Evolutionary conservation across 2,797 vertebrate genomes (phyloP).

Genomic region (Pseudopleuronectes americanus): DNA sequence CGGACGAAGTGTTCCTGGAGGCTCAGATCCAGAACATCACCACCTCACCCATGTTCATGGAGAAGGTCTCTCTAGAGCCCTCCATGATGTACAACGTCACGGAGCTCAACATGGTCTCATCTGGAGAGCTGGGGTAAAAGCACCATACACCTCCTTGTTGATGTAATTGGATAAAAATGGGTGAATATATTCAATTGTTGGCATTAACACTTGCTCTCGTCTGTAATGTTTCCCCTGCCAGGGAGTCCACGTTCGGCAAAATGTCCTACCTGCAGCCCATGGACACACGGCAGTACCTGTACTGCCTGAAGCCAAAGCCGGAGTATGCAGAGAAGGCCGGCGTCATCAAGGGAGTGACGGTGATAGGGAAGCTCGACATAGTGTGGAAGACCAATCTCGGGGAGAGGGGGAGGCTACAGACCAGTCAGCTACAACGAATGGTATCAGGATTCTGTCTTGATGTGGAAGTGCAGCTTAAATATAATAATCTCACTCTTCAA

Average conservation of each 20-base stretch:
- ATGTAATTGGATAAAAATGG: too few relatives aligned
- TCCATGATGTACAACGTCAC: conserved; percentile 98
- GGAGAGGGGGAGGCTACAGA: conserved; percentile 95
- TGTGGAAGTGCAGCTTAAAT: too few relatives aligned
- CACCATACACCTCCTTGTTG: rapidly evolving
- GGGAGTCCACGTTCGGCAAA: conserved; percentile 94
- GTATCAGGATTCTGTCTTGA: conserved; percentile 68
- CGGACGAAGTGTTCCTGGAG: conserved; percentile 99
- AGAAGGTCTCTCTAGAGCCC: conserved; percentile 97
- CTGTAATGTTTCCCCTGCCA: conserved; percentile 49
- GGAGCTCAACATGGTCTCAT: conserved; percentile 90
- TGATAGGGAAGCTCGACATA: conserved; percentile 97
- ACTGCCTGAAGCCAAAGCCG: conserved; percentile 96
- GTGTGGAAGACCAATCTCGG: conserved; percentile 99
- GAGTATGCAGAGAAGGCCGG: conserved; percentile 99
- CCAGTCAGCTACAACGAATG: conserved; percentile 98
- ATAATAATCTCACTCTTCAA: background rate
- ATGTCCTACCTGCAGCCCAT: conserved; percentile 98
- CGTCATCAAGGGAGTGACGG: conserved; percentile 97
- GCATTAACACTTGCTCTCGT: background rate
- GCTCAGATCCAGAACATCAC: conserved; percentile 99
- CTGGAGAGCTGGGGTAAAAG: conserved; percentile 84
- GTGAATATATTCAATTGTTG: rapidly evolving
- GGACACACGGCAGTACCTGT: conserved; percentile 98
- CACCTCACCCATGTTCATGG: conserved; percentile 99